These are phyloP conservation scores for Pseudorectes ferrugineus DNA, from an alignment of 2,113 vertebrate genomes.

Conservation along the genomic window DNA sequence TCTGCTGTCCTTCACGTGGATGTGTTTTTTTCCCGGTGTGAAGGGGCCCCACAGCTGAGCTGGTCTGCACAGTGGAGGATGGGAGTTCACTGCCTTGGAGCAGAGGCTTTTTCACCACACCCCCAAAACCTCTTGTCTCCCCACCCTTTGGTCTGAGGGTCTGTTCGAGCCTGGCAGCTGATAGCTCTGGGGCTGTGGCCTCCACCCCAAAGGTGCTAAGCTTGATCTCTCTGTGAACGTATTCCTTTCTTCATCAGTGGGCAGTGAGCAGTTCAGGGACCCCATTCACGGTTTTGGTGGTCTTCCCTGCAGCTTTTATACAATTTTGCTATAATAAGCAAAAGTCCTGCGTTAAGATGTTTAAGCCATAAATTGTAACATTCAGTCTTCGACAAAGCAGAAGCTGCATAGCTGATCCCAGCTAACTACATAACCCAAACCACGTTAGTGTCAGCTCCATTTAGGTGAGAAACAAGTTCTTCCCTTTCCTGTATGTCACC, in stretches of 20 bases:
- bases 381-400: not conserved
- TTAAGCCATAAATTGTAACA: not conserved
- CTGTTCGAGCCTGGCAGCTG: not conserved
- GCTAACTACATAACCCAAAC: not conserved
- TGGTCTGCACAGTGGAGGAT: not conserved
- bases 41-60: not conserved
- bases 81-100: not conserved
- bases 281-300: not conserved
- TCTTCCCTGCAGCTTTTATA: not conserved
- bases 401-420: not conserved
- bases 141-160: not conserved
- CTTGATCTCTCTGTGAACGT: not conserved
- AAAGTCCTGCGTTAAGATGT: not conserved
- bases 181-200: not conserved
- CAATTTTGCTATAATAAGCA: not conserved
- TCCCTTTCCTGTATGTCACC: not conserved
- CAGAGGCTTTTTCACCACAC: not conserved
- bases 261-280: not conserved
- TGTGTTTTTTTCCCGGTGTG: not conserved
- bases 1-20: accelerated
- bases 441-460: not conserved
- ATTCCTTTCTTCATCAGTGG: not conserved
- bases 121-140: not conserved
- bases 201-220: not conserved
- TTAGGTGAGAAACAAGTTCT: not conserved